These are phyloP conservation scores for Drosophila aldrichi DNA, from an alignment of 2,888 invertebrate genomes.

Conservation along the genomic window DNA sequence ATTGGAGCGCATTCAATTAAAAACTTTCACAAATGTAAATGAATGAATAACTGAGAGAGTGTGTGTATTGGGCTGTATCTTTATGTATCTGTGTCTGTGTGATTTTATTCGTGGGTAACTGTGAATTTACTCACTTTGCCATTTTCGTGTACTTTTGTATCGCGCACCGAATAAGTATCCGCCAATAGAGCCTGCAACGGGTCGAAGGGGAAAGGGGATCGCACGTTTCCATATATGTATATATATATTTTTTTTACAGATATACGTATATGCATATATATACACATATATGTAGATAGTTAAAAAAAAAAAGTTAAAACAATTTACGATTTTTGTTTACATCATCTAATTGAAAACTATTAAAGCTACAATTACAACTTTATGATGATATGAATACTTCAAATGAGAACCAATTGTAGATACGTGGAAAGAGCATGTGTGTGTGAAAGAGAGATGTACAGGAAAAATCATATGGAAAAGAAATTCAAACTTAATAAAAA, in stretches of 20 bases:
- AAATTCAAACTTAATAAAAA: constrained; percentile 6
- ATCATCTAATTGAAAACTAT: constrained; percentile 36
- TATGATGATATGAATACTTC: constrained; percentile 15
- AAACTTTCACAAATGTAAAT: constrained; percentile 41
- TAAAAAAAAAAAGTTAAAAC: constrained; percentile 29
- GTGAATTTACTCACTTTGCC: constrained; percentile 89
- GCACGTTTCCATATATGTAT: constrained; percentile 69
- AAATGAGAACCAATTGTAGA: constrained; percentile 8
- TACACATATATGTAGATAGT: constrained; percentile 18
- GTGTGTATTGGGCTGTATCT: constrained; percentile 15
- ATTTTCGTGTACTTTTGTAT: constrained; percentile 92
- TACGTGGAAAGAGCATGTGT: not conserved
- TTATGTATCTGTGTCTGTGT: constrained; percentile 1
- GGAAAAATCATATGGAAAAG: constrained; percentile 8
- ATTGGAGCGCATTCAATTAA: constrained; percentile 49
- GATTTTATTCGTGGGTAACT: constrained; percentile 39
- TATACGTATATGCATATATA: not conserved
- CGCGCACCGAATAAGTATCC: constrained; percentile 87
- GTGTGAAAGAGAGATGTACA: constrained; percentile 3
- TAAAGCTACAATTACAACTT: constrained; percentile 19
- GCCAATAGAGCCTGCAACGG: constrained; percentile 88
- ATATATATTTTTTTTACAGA: constrained; percentile 6
- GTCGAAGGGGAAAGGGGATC: constrained; percentile 52
- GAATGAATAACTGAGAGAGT: constrained; percentile 20
- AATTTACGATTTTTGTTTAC: constrained; percentile 37